Evolutionary conservation across 2,797 vertebrate species (phyloP).

Genomic region (Pogoniulus pusillus): DNA sequence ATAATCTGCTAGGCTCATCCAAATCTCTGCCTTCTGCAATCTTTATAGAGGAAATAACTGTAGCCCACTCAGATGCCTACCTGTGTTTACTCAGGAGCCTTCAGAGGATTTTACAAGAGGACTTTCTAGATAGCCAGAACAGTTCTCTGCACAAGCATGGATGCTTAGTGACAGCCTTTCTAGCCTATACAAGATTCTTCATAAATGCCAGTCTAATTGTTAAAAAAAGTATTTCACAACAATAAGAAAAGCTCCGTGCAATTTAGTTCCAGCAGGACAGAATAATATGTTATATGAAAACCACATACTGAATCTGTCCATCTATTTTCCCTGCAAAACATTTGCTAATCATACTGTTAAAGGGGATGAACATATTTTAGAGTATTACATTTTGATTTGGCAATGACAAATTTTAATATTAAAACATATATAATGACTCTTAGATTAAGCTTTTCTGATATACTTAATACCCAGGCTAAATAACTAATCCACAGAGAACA

Average conservation of each 20-base stretch:
- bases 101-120: background rate
- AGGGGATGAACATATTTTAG: slow-evolving; percentile 54
- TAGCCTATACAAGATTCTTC: background rate
- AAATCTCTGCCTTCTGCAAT: slow-evolving; percentile 75
- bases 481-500: slow-evolving; percentile 63
- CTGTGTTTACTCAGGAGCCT: background rate
- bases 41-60: background rate
- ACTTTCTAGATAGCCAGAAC: background rate
- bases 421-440: slow-evolving; percentile 60
- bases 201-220: background rate
- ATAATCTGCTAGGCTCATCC: slow-evolving; percentile 61
- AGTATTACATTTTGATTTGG: slow-evolving; percentile 61
- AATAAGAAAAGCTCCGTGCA: background rate
- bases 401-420: slow-evolving; percentile 57
- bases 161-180: background rate
- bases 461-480: slow-evolving; percentile 64
- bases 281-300: background rate
- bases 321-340: slow-evolving; percentile 14
- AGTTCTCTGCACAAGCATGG: background rate
- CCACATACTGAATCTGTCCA: background rate
- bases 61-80: background rate
- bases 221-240: background rate
- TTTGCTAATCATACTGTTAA: slow-evolving; percentile 55
- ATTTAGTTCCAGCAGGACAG: slow-evolving; percentile 18
- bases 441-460: slow-evolving; percentile 65